phyloP scores from a whole-genome alignment of 2,888 invertebrate species.

The Hyles lineata region DNA sequence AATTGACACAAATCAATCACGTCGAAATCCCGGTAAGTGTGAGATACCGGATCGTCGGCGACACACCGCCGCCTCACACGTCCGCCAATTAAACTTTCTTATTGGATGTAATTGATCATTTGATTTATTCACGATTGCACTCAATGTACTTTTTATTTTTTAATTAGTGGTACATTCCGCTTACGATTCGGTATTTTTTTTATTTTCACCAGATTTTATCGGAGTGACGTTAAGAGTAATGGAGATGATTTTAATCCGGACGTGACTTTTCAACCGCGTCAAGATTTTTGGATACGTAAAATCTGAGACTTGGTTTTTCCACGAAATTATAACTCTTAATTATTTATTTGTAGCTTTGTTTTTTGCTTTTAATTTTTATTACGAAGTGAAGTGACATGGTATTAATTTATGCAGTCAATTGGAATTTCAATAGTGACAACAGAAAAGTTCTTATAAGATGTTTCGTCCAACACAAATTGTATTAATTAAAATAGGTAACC shows the following conservation, averaged over 20 bases:
- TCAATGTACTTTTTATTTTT: constrained; percentile 50
- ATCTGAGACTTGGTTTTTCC: neutral
- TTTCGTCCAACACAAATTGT: neutral
- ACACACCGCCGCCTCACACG: constrained; percentile 46
- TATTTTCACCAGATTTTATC: constrained; percentile 18
- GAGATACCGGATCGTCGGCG: constrained; percentile 15
- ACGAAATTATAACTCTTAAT: neutral
- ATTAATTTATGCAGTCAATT: neutral
- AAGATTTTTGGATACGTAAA: neutral
- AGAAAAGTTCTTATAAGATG: neutral
- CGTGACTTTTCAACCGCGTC: neutral
- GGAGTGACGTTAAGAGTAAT: constrained; percentile 26
- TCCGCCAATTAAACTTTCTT: constrained; percentile 48
- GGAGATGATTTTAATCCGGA: constrained; percentile 14
- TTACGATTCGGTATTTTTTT: constrained; percentile 22
- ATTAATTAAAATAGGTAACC: neutral
- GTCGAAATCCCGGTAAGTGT: constrained; percentile 20
- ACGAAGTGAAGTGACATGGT: neutral
- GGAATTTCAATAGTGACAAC: neutral
- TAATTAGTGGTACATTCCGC: constrained; percentile 51
- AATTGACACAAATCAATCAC: constrained; percentile 26
- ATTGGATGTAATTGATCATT: constrained; percentile 50
- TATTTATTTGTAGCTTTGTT: neutral
- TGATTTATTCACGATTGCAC: constrained; percentile 45
- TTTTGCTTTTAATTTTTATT: neutral